Percentiles rank a stretch among this genome's conserved stretches.
Conservation (phyloP, 2,797 vertebrate genomes). For the Lerista edwardsae region DNA sequence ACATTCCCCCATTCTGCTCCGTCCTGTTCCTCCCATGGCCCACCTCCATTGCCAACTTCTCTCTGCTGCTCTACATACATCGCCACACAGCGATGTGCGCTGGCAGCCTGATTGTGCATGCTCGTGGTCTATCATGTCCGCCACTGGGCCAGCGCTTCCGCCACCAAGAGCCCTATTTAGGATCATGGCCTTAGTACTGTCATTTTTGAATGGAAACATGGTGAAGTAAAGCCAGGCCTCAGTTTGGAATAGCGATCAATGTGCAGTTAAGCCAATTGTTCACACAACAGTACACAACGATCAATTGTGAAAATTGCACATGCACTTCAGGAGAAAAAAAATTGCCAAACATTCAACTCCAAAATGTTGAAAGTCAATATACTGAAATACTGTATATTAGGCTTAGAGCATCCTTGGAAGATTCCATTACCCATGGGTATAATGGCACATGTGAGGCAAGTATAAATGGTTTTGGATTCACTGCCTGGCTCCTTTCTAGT, state of each 20-base stretch:
- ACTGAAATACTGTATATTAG: too few species aligned
- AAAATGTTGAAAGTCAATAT: background rate
- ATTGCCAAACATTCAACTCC: background rate
- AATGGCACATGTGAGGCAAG: background rate
- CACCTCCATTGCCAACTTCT: too few species aligned
- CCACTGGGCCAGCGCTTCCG: too few species aligned
- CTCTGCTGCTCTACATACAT: too few species aligned
- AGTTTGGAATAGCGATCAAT: background rate
- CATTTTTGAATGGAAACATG: background rate
- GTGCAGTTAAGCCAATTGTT: background rate
- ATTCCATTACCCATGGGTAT: background rate
- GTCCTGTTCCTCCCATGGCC: too few species aligned
- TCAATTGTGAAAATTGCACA: background rate
- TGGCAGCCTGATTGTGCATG: too few species aligned
- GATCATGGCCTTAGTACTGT: too few species aligned
- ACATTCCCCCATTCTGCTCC: too few species aligned
- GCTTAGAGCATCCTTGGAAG: background rate
- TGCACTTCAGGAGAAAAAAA: background rate
- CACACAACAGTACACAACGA: background rate
- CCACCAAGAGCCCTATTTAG: too few species aligned
- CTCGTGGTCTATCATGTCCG: too few species aligned
- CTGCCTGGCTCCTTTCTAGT: background rate
- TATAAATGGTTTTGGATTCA: background rate
- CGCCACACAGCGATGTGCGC: too few species aligned
- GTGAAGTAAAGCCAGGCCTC: background rate